These are phyloP conservation scores for Eremobia ochroleuca DNA, from an alignment of 2,888 invertebrate species.

Conservation along the genomic window DNA sequence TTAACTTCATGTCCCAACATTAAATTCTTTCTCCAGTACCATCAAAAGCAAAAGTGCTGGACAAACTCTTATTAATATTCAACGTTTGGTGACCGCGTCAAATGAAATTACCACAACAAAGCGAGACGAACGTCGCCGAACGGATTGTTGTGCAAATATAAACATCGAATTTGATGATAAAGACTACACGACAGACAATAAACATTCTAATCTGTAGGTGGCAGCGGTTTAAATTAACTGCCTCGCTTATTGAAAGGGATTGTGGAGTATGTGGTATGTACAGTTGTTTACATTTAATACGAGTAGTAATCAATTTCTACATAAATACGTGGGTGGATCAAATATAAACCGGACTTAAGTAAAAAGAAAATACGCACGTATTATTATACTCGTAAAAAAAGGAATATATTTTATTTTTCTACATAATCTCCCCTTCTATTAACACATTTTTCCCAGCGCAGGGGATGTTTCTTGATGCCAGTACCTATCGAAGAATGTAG, in stretches of 20 bases:
- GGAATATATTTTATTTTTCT: no score
- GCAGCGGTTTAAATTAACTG: conserved; percentile 62
- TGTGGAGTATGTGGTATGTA: conserved; percentile 10
- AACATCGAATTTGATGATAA: conserved; percentile 86
- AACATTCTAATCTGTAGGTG: conserved; percentile 69
- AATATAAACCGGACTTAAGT: no score
- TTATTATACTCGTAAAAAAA: no score
- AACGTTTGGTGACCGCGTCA: conserved; percentile 82
- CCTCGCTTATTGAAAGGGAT: conserved; percentile 27
- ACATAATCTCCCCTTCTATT: no score
- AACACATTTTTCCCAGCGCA: no score
- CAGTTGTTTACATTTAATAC: not conserved
- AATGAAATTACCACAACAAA: conserved; percentile 90
- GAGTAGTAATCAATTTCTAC: not conserved
- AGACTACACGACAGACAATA: conserved; percentile 71
- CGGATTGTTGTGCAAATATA: conserved; percentile 87
- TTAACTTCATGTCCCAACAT: conserved; percentile 40
- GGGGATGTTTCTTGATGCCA: no score
- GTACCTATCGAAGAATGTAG: no score
- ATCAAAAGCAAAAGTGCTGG: conserved; percentile 77
- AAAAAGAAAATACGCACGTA: no score
- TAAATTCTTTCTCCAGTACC: conserved; percentile 59
- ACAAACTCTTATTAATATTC: conserved; percentile 85
- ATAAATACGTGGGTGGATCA: no score
- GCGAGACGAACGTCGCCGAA: conserved; percentile 73